Evolutionary conservation across 2,797 vertebrate genomes (phyloP), one percentile per base, ranked within the genome.

Genomic region (Pempheris klunzingeri): DNA sequence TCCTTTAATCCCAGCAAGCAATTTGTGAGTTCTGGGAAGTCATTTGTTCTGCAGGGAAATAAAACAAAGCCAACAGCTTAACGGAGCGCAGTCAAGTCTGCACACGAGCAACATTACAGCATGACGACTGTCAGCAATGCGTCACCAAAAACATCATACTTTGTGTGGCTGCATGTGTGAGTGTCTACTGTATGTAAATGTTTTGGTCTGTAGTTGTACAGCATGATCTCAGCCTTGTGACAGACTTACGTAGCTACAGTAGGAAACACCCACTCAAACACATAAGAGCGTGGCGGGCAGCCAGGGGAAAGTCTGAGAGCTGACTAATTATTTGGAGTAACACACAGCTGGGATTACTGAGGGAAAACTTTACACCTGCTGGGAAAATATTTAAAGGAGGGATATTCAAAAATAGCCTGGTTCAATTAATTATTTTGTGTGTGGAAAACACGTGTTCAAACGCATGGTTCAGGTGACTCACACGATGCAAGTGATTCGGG

Each of bases 1-100:
- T 87, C 14, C 43, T 84, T 84, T 93, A 92, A 93, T 94, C 90
- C 84, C 57, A 70, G 64, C 67, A 72, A 84, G 79, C 81, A 74
- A 78, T 89, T 88, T 88, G 65, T 60, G 57, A 78, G 58, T 89
- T 87, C 83, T 78, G 53, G 71, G 86, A 92, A 92, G 75, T 83
- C 34, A 79, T 87, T 90, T 91, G 80, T 86, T 80, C 74, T 77
- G 58, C 73, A 81, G 75, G 80, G 80, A 82, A 91, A 88, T 78
- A 74, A 83, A 91, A 90, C 71, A 87, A 82, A 86, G 58, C 43
- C 53, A 47, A 36, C 57, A 87, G 88, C 85, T 90, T 89, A 89
- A 69, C 57, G 44, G 73, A 54, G 61, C 14, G 17, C 57, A 74
- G 68, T 63, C 32, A 54, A n/a, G 26, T 80, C 68, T 63, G 81